phyloP scores from a whole-genome alignment of 1,140 invertebrate genomes.

The Aleiodes sp. region DNA sequence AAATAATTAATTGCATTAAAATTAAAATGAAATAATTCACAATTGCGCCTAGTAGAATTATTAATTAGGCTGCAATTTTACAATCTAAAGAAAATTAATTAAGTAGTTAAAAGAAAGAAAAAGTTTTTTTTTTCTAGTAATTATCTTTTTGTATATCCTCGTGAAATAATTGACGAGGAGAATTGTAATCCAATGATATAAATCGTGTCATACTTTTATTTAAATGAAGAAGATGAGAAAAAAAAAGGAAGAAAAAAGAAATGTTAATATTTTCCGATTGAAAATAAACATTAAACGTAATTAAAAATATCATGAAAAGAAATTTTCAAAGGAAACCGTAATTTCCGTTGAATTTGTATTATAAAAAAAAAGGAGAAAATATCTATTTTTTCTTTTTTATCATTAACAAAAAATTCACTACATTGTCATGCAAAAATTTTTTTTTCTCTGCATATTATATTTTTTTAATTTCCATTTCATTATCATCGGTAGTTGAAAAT shows the following conservation, averaged over 20 bases:
- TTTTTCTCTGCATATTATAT: conserved; percentile 14
- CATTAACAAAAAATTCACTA: conserved; percentile 15
- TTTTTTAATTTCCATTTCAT: conserved; percentile 19
- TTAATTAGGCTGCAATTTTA: conserved; percentile 2
- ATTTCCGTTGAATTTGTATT: conserved; percentile 3
- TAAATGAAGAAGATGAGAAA: too few relatives aligned
- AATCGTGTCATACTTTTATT: not conserved
- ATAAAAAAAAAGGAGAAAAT: not conserved
- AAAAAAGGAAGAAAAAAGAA: too few relatives aligned
- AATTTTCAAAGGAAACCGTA: too few relatives aligned
- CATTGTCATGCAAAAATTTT: conserved; percentile 12
- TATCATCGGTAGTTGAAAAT: conserved; percentile 21
- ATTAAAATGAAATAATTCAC: not conserved
- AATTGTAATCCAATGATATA: not conserved
- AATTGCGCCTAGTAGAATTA: conserved; percentile 3
- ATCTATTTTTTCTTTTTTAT: not conserved
- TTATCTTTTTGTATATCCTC: not conserved
- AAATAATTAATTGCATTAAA: conserved; percentile 14
- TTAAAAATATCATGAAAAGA: too few relatives aligned
- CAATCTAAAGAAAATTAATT: not conserved
- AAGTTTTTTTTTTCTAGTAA: not conserved
- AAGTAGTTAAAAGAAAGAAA: not conserved
- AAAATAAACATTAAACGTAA: too few relatives aligned
- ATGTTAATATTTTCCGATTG: too few relatives aligned
- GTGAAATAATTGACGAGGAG: not conserved